Base-by-base conservation (phyloP, 2,888 invertebrate genomes). In the Thymelicus sylvestris region DNA sequence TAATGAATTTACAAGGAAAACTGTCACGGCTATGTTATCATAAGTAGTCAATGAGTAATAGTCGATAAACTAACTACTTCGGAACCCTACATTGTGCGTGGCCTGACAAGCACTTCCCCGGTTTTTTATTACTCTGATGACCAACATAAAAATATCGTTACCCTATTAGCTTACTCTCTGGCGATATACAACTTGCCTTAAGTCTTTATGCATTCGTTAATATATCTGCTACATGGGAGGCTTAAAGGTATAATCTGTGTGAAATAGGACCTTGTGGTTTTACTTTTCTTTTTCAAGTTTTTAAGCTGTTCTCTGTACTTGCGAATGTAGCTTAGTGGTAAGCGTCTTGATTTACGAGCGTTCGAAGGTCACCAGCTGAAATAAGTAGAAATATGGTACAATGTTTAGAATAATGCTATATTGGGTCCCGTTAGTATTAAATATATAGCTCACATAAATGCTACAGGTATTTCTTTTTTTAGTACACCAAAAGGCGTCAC, bases 181-280 rank as follows among this genome's bases (percentile, higher is more conserved):
- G 6, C 12, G 38, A 2, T 61, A 39, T 6, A 6, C 5, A 24
- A 52, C 50, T 6, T 13, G 24, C 67, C 41, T 67, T 52, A 67
- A 50, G 57, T 38, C 57, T 55, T 19, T 41, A 66, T 61, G 60
- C 47, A 50, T 31, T 52, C 39, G 52, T 50, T 19, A 67, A 68
- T 68, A 62, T 50, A 62, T 67, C 59, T 63, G 50, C 67, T 41
- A 55, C 62, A 68, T 62, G 67, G 62, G 62, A 55, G 67, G 62
- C 44, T 68, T 67, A 52, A 55, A 52, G 41, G 67, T 60, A 61
- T 67, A 52, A 67, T 68, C 62, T 62, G 67, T 52, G 55, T 62
- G 62, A 62, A 68, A 68, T 52, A 68, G 67, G 55, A 44, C 67
- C 62, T 68, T 68, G 62, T 6, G 55, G 67, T 47, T 62, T 44